These are phyloP conservation scores for Synanceia verrucosa DNA, from an alignment of 2,797 vertebrate genomes.

Conservation along the genomic window DNA sequence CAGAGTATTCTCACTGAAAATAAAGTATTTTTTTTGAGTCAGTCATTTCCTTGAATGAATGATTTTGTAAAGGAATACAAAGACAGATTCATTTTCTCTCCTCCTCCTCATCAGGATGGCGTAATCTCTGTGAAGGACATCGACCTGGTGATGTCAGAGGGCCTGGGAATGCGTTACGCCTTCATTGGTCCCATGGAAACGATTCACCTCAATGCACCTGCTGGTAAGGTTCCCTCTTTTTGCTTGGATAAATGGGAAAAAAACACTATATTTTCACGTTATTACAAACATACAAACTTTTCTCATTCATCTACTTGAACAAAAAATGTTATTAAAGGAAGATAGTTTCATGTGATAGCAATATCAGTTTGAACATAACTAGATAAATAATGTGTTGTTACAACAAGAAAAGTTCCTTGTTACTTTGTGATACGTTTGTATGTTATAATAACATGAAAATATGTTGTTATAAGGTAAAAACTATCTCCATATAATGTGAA, in stretches of 20 bases:
- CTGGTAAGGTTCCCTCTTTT: conserved; percentile 81
- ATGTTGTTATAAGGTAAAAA: too few species aligned
- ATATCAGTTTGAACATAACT: too few species aligned
- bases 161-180: conserved; percentile 95
- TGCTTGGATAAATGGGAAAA: not conserved
- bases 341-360: too few species aligned
- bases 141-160: conserved; percentile 97
- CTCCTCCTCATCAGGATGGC: conserved; percentile 85
- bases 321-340: too few species aligned
- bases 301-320: too few species aligned
- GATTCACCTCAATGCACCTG: conserved; percentile 94
- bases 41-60: not conserved
- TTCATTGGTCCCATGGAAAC: conserved; percentile 98
- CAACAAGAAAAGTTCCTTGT: too few species aligned
- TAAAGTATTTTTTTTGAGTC: not conserved
- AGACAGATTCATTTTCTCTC: conserved; percentile 9
- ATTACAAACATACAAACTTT: too few species aligned
- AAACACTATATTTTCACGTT: too few species aligned
- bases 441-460: too few species aligned
- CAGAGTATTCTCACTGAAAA: not conserved
- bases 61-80: not conserved
- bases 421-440: too few species aligned
- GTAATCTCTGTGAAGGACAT: conserved; percentile 92
- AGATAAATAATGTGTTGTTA: too few species aligned
- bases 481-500: too few species aligned